A percentile compares a stretch with the other conserved stretches of the same genome.
Evolutionary conservation across 92 coral and sea anemone species (phyloP).

Genomic region (Scolanthus callimorphus): DNA sequence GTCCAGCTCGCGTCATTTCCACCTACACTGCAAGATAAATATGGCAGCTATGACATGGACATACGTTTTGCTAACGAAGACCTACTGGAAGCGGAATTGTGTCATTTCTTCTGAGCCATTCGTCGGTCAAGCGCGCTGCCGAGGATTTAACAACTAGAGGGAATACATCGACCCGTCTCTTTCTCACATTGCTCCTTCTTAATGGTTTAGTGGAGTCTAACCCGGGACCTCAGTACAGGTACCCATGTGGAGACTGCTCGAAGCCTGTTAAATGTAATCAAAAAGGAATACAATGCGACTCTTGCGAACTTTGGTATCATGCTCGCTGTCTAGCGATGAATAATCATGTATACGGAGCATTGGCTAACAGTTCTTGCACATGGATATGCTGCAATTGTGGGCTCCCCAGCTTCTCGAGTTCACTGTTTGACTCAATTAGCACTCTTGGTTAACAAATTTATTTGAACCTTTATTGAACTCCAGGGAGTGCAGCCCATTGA

Average conservation of each 20-base stretch:
- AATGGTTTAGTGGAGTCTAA: slow-evolving; percentile 6
- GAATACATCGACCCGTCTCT: background rate
- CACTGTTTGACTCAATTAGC: slow-evolving; percentile 12
- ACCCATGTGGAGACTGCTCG: slow-evolving; percentile 42
- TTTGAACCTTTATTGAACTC: slow-evolving; percentile 10
- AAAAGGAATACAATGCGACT: slow-evolving; percentile 32
- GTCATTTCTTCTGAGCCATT: background rate
- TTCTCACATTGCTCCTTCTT: background rate
- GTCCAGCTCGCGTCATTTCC: slow-evolving; percentile 1
- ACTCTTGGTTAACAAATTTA: background rate
- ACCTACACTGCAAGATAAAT: background rate
- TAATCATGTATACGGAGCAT: slow-evolving; percentile 7
- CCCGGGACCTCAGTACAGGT: slow-evolving; percentile 47
- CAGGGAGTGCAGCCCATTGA: background rate
- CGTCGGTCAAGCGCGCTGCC: background rate
- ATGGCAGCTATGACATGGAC: too few species aligned
- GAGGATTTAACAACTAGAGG: background rate
- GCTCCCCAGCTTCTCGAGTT: slow-evolving; percentile 30
- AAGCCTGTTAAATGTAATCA: slow-evolving; percentile 46
- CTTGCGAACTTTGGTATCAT: slow-evolving; percentile 32
- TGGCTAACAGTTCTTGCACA: slow-evolving; percentile 28
- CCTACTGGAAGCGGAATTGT: background rate
- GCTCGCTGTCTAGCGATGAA: slow-evolving; percentile 15
- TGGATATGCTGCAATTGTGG: slow-evolving; percentile 40
- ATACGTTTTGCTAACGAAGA: too few species aligned